These are phyloP conservation scores for Papilio polytes DNA, from an alignment of 1,140 invertebrate species.

Conservation along the genomic window DNA sequence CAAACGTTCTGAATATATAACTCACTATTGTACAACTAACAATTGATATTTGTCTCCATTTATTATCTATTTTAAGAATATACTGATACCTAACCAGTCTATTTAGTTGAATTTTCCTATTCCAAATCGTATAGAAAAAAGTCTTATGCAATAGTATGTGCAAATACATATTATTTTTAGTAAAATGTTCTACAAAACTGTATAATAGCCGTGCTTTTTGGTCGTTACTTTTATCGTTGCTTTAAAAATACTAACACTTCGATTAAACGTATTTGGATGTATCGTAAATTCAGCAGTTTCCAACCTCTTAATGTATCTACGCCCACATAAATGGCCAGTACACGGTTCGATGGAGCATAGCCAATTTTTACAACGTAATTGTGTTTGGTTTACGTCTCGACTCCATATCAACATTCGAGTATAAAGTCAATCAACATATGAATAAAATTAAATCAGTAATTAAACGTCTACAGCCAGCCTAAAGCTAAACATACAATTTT, in stretches of 20 bases:
- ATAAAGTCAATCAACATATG: not conserved
- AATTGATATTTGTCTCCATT: not conserved
- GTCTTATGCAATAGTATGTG: too few relatives aligned
- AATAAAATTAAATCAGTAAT: not conserved
- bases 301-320: not conserved
- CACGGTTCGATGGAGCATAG: constrained; percentile 9
- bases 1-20: not conserved
- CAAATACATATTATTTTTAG: too few relatives aligned
- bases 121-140: too few relatives aligned
- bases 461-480: not conserved
- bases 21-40: not conserved
- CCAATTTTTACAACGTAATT: constrained; percentile 18
- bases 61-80: not conserved
- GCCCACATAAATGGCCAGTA: constrained; percentile 11
- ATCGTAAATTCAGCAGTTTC: constrained; percentile 16
- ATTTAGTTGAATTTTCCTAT: too few relatives aligned
- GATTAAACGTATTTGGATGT: not conserved
- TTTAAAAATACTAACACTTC: not conserved
- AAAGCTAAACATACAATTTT: not conserved
- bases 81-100: too few relatives aligned
- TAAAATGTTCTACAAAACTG: too few relatives aligned
- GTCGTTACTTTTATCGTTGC: not conserved
- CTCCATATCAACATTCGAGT: not conserved
- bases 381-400: not conserved
- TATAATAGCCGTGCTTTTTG: not conserved